Percentiles rank a stretch among this genome's conserved stretches.
Evolutionary conservation across 2,113 vertebrate species (phyloP).

Genomic region (Takifugu bimaculatus): DNA sequence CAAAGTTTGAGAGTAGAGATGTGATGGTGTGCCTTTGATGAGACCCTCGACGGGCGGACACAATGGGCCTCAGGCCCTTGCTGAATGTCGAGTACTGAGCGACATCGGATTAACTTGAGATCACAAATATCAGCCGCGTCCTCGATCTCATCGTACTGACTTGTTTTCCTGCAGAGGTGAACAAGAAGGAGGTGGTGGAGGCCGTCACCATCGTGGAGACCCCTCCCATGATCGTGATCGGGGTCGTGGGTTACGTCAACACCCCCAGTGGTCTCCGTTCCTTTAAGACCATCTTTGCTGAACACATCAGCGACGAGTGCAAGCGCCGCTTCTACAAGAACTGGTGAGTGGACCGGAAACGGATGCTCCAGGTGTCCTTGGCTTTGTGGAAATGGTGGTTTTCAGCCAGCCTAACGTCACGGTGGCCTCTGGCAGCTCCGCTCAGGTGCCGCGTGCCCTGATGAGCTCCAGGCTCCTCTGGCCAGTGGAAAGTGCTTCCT

Average conservation of each 20-base stretch:
- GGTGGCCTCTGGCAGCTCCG: conserved; percentile 84
- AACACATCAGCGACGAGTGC: conserved; percentile 97
- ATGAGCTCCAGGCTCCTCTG: conserved; percentile 98
- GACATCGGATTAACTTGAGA: not conserved
- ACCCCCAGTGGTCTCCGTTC: conserved; percentile 92
- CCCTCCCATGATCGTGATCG: conserved; percentile 94
- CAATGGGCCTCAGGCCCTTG: conserved; percentile 67
- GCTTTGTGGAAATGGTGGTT: conserved; percentile 39
- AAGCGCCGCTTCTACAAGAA: conserved; percentile 99
- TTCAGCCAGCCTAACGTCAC: conserved; percentile 61
- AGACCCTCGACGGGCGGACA: conserved; percentile 80
- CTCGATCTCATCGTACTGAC: not conserved
- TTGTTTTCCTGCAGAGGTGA: conserved; percentile 82
- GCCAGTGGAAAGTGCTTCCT: conserved; percentile 88
- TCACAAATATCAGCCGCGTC: not conserved
- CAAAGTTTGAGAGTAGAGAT: not conserved
- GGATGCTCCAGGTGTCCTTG: conserved; percentile 41
- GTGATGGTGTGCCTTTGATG: conserved; percentile 68
- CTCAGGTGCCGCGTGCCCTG: conserved; percentile 84
- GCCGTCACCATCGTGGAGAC: conserved; percentile 95
- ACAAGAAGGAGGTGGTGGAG: conserved; percentile 98
- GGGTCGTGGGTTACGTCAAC: conserved; percentile 88
- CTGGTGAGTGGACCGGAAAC: conserved; percentile 77
- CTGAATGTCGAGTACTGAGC: conserved; percentile 81
- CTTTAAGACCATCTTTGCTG: conserved; percentile 94